phyloP scores from a whole-genome alignment of 2,797 vertebrate species.

The Clarias platycephalus region DNA sequence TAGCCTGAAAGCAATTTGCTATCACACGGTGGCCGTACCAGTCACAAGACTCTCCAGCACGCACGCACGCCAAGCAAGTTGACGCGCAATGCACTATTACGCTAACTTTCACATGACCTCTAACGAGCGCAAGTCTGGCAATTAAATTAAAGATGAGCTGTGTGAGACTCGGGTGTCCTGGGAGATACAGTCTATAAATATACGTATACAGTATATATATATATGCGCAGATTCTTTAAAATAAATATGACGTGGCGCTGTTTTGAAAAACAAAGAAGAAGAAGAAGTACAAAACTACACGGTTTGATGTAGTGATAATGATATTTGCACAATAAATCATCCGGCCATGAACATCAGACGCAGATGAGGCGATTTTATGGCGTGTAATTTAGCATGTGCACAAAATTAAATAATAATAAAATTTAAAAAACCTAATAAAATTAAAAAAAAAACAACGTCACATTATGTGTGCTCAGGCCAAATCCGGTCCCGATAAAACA shows the following conservation, averaged over 20 bases:
- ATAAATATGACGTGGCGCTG: too few species aligned
- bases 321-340: slow-evolving; percentile 13
- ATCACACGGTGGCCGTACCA: slow-evolving; percentile 29
- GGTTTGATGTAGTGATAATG: slow-evolving; percentile 7
- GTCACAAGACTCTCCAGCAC: slow-evolving; percentile 35
- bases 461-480: not conserved
- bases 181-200: not conserved
- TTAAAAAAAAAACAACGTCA: not conserved
- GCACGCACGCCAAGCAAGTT: not conserved
- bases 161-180: not conserved
- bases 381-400: not conserved
- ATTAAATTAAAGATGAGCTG: not conserved
- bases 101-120: not conserved
- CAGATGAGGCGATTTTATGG: slow-evolving; percentile 20
- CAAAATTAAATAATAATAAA: too few species aligned
- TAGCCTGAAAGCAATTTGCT: slow-evolving; percentile 26
- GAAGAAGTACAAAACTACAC: not conserved
- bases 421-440: too few species aligned
- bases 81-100: not conserved
- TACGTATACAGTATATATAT: not conserved
- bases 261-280: not conserved
- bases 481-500: slow-evolving; percentile 4
- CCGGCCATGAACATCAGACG: slow-evolving; percentile 2
- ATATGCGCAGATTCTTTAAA: not conserved
- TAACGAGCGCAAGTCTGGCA: not conserved